phyloP scores from a whole-genome alignment of 2,888 invertebrate genomes.

The Ichneumoninae sp. region DNA sequence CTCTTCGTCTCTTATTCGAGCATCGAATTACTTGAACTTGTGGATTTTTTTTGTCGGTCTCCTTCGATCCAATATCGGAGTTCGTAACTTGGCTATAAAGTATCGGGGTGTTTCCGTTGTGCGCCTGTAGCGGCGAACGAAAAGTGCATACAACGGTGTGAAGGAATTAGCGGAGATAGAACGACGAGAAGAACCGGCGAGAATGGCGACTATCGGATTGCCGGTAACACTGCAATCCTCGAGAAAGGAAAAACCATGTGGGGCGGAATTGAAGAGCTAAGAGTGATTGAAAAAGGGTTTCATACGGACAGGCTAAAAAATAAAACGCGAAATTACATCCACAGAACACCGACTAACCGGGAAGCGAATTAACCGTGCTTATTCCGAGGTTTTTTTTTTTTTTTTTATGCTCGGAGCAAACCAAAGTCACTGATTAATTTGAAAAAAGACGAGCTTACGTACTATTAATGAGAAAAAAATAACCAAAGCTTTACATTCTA shows the following conservation, averaged over 20 bases:
- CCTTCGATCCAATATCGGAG: conserved; percentile 49
- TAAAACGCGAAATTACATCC: background rate
- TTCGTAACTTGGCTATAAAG: conserved; percentile 34
- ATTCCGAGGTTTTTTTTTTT: too few relatives aligned
- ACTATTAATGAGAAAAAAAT: too few relatives aligned
- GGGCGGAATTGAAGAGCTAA: background rate
- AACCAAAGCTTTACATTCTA: too few relatives aligned
- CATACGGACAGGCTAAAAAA: background rate
- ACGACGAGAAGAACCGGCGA: conserved; percentile 15
- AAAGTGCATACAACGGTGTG: background rate
- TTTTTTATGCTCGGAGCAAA: too few relatives aligned
- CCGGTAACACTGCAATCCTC: background rate
- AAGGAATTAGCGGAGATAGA: background rate
- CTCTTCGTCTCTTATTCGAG: background rate
- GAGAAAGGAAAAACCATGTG: background rate
- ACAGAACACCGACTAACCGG: too few relatives aligned
- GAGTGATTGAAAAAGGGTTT: background rate
- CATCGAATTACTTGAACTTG: background rate
- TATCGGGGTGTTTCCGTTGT: conserved; percentile 29
- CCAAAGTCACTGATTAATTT: too few relatives aligned
- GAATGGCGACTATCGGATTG: conserved; percentile 10
- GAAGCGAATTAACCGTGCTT: too few relatives aligned
- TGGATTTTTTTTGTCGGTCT: background rate
- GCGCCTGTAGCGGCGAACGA: conserved; percentile 11
- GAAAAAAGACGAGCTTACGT: too few relatives aligned